Conservation (phyloP, 53 echinoderm and acorn worm genomes). For the Hippasteria phrygiana region DNA sequence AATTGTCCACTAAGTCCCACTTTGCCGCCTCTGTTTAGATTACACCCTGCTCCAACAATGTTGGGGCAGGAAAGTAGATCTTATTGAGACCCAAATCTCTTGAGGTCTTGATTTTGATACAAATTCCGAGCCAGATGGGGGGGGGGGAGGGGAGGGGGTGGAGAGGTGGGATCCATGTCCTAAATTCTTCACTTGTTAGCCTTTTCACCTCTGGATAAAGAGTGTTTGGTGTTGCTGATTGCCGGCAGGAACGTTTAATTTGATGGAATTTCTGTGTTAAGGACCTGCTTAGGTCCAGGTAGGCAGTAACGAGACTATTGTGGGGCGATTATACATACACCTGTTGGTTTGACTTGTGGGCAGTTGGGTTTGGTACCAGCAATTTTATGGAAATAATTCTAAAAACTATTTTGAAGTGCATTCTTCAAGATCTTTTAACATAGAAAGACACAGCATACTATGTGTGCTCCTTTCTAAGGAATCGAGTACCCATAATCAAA, state of each 20-base stretch:
- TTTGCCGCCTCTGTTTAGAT: slow-evolving; percentile 32
- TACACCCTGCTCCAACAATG: slow-evolving; percentile 38
- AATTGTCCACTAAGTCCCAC: slow-evolving; percentile 45
- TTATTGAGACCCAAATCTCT: not conserved
- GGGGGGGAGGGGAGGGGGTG: not conserved
- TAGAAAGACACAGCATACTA: no score
- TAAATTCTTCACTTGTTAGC: slow-evolving; percentile 32
- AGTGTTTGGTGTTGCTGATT: slow-evolving; percentile 21
- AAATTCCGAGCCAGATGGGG: not conserved
- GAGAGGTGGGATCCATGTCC: not conserved
- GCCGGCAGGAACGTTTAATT: slow-evolving; percentile 11
- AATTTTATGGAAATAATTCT: no score
- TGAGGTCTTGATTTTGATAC: slow-evolving; percentile 19
- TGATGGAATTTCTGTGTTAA: slow-evolving; percentile 7
- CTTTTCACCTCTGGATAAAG: slow-evolving; percentile 49
- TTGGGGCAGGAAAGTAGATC: not conserved
- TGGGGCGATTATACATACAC: not conserved
- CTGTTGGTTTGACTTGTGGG: not conserved
- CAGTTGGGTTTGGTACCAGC: no score
- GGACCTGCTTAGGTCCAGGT: not conserved
- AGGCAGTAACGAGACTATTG: not conserved
- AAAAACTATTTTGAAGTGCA: no score
- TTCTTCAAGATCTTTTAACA: no score
- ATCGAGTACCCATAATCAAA: no score
- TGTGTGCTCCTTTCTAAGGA: no score